Percentiles rank a stretch among this genome's conserved stretches.
Conservation (phyloP, 2,888 invertebrate species). For the Busseola fusca region DNA sequence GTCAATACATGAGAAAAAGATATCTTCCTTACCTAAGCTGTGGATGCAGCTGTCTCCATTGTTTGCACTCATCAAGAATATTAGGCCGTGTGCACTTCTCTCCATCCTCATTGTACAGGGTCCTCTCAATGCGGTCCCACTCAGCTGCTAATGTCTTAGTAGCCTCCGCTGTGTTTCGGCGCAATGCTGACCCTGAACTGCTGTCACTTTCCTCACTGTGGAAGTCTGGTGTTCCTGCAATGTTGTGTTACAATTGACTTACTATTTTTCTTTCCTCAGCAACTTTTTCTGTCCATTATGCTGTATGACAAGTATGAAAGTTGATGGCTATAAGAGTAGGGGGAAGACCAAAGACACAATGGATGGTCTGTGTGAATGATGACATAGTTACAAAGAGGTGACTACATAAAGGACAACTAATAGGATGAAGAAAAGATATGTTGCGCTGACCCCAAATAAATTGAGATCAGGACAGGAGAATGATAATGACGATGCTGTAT, state of each 20-base stretch:
- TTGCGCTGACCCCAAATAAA: not conserved
- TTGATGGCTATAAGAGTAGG: not conserved
- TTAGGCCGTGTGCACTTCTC: constrained; percentile 83
- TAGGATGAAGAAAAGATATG: not conserved
- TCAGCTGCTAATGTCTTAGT: constrained; percentile 86
- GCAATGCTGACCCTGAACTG: constrained; percentile 87
- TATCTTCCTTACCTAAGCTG: constrained; percentile 83
- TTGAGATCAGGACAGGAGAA: not conserved
- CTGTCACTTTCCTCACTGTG: constrained; percentile 87
- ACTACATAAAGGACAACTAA: not conserved
- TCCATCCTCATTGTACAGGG: constrained; percentile 87
- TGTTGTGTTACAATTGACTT: not conserved
- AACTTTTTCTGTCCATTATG: not conserved
- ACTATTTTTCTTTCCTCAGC: not conserved
- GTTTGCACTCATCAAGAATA: constrained; percentile 88
- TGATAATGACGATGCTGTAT: not conserved
- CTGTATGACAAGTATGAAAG: not conserved
- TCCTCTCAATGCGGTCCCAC: constrained; percentile 89
- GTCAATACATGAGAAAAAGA: not conserved
- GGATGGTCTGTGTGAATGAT: not conserved
- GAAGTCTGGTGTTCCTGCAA: constrained; percentile 83
- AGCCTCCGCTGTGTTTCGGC: constrained; percentile 85
- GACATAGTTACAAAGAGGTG: not conserved
- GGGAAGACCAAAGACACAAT: not conserved
- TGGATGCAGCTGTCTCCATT: constrained; percentile 89